These are phyloP conservation scores for Dendrophyllia cribrosa DNA, from an alignment of 64 coral and sea anemone species.

Conservation along the genomic window DNA sequence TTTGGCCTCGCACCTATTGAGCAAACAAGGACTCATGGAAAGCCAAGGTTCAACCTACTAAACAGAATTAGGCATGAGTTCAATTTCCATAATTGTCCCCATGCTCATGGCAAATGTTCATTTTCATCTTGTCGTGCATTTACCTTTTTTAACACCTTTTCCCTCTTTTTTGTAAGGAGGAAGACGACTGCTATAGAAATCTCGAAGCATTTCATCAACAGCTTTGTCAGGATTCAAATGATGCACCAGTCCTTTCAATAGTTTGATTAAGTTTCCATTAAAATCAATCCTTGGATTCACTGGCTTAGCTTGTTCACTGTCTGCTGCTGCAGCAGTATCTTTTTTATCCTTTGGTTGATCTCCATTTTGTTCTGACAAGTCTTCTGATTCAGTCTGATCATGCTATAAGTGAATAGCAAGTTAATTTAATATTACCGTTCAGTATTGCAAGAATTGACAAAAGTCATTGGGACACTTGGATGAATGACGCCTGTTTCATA, in stretches of 20 bases:
- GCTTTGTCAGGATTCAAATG: conserved; percentile 78
- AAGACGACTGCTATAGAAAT: conserved; percentile 75
- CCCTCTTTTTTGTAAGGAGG: conserved; percentile 65
- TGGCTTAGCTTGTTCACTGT: conserved; percentile 7
- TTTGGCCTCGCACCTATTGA: too few relatives aligned
- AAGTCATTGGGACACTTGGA: too few relatives aligned
- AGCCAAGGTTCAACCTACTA: too few relatives aligned
- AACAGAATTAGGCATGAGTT: too few relatives aligned
- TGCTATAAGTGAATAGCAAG: conserved; percentile 1
- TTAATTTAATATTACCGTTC: neutral
- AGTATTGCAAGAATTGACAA: too few relatives aligned
- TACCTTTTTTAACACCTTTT: conserved; percentile 48
- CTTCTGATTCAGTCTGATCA: conserved; percentile 45
- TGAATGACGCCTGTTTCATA: too few relatives aligned
- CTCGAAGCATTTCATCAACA: conserved; percentile 65
- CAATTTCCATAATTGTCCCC: too few relatives aligned
- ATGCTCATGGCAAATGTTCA: too few relatives aligned
- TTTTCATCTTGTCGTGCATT: neutral
- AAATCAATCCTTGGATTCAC: conserved; percentile 63
- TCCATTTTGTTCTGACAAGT: conserved; percentile 20
- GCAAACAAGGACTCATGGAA: too few relatives aligned
- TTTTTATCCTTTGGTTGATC: conserved; percentile 37
- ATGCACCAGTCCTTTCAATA: conserved; percentile 56
- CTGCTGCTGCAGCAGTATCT: neutral
- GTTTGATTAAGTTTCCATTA: conserved; percentile 41